Percentiles rank a stretch among this genome's conserved stretches.
Evolutionary conservation across 2,888 invertebrate species (phyloP).

Genomic region (Lagria hirta): DNA sequence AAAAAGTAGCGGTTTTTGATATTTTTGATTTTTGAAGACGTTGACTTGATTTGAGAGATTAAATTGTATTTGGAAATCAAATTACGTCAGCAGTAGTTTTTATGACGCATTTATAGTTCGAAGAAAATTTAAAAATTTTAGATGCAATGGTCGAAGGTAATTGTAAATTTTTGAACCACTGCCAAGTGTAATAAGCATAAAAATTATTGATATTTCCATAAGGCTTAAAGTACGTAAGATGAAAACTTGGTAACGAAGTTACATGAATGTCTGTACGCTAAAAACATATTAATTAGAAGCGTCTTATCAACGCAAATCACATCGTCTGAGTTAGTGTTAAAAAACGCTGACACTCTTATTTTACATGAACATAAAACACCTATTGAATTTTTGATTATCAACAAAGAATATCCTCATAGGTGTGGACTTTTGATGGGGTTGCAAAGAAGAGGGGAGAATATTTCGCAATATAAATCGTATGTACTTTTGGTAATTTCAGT

Average conservation of each 20-base stretch:
- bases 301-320: slow-evolving; percentile 47
- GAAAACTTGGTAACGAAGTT: slow-evolving; percentile 22
- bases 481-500: slow-evolving; percentile 31
- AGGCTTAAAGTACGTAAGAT: slow-evolving; percentile 25
- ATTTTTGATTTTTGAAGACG: too few relatives aligned
- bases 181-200: slow-evolving; percentile 2
- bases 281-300: slow-evolving; percentile 42
- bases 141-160: too few relatives aligned
- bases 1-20: too few relatives aligned
- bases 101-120: too few relatives aligned
- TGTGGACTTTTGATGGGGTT: slow-evolving; percentile 38
- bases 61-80: too few relatives aligned
- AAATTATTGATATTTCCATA: slow-evolving; percentile 1
- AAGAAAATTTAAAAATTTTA: too few relatives aligned
- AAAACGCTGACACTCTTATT: slow-evolving; percentile 50
- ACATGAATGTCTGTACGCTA: slow-evolving; percentile 37
- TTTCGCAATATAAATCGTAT: slow-evolving; percentile 42
- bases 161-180: neutral
- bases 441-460: slow-evolving; percentile 36
- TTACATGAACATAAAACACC: slow-evolving; percentile 47
- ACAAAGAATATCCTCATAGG: slow-evolving; percentile 42
- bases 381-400: slow-evolving; percentile 45
- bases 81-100: too few relatives aligned
- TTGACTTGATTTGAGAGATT: too few relatives aligned
- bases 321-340: slow-evolving; percentile 46